phyloP scores from a whole-genome alignment of 2,113 vertebrate genomes.

The Dissostichus mawsoni region DNA sequence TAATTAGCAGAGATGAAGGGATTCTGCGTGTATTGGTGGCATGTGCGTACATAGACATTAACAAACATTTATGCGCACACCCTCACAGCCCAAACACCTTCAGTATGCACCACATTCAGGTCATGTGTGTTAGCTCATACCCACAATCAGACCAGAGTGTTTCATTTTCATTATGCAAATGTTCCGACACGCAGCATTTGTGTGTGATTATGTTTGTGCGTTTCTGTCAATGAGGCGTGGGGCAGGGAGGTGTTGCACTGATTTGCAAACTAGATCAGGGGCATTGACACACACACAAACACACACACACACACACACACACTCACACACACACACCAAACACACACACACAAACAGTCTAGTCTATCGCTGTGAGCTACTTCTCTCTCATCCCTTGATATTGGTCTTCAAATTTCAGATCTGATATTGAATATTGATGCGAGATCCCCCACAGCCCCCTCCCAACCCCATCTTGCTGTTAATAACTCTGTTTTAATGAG shows the following conservation, averaged over 20 bases:
- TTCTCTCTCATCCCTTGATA: constrained; percentile 35
- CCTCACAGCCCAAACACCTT: not conserved
- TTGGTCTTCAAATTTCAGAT: constrained; percentile 52
- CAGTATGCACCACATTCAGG: not conserved
- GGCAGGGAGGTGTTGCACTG: constrained; percentile 34
- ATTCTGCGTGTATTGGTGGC: constrained; percentile 55
- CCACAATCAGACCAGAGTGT: constrained; percentile 10
- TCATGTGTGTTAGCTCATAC: not conserved
- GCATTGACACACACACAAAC: constrained; percentile 33
- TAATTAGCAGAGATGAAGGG: constrained; percentile 77
- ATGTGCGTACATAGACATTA: not conserved
- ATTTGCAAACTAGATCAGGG: constrained; percentile 59
- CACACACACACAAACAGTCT: constrained; percentile 17
- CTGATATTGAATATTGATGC: constrained; percentile 74
- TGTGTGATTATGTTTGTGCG: constrained; percentile 37
- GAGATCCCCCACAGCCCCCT: constrained; percentile 28
- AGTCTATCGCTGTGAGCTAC: constrained; percentile 40
- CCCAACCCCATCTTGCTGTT: constrained; percentile 32
- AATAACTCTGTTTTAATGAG: constrained; percentile 62
- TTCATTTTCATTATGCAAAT: constrained; percentile 33
- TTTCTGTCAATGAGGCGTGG: constrained; percentile 9
- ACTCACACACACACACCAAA: constrained; percentile 19
- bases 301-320: constrained; percentile 5
- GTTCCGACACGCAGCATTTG: constrained; percentile 13
- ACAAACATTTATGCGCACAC: constrained; percentile 11